Base-by-base conservation (phyloP, 2,113 vertebrate genomes). In the Coregonus clupeaformis region DNA sequence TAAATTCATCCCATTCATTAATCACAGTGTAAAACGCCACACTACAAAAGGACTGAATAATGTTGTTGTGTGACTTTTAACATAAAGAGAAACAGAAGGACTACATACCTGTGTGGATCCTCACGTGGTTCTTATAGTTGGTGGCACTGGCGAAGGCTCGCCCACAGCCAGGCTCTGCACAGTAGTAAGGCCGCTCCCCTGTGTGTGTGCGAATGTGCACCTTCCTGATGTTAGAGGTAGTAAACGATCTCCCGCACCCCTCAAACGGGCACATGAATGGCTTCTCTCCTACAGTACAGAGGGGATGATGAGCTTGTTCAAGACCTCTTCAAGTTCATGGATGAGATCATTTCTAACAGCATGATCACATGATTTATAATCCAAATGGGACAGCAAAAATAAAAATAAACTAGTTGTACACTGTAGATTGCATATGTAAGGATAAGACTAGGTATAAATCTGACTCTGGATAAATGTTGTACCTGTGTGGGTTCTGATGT, bases 71-170 rank as follows among this genome's bases (percentile, higher is more conserved):
- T 27, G 63, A n/a, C 13, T 5, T 25, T 64, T 24, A 62, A 24
- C 24, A 13, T 13, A 27, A 27, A 64, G 24, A 14, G 25, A 64
- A 55, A 55, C 5, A 55, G 0, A 18, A 55, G 52, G 52, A 55
- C 36, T 45, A 65, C 12, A 30, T 93, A 97, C 98, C 98, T 77
- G 98, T 99, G 88, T 99, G 98, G 92, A 99, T 99, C 87, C 98
- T 95, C 93, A 99, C 96, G 2, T 99, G 98, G 89, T 99, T 99
- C 91, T 99, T 99, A 77, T 99, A 99, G 89, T 99, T 99, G 68
- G 97, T 99, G 86, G 97, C 97, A 72, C 97, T 98, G 86, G 97
- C 97, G 79, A 99, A 99, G 32, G 97, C 96, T 68, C 98, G 93
- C 30, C 97, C 97, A 77, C 98, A 99, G 91, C 94, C 97, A 57